These are phyloP conservation scores for Artemia sinica DNA, from an alignment of 2,888 invertebrate species.

Conservation along the genomic window DNA sequence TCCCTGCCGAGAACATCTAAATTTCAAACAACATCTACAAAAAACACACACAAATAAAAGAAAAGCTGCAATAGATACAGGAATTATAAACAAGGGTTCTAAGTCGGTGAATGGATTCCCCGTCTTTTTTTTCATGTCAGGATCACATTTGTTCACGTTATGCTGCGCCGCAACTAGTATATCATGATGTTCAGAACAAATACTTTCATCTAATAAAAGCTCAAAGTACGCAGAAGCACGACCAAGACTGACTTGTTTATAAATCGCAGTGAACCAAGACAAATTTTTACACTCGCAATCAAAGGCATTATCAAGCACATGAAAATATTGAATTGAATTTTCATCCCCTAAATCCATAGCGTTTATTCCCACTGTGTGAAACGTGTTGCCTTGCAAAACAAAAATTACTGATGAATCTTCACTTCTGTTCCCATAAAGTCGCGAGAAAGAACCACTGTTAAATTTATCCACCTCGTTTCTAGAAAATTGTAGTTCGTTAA, in stretches of 20 bases:
- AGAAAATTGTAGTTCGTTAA: background rate
- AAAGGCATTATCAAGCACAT: constrained; percentile 11
- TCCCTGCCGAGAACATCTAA: background rate
- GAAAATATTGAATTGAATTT: background rate
- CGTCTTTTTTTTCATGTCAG: background rate
- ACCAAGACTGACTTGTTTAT: background rate
- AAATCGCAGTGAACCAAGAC: background rate
- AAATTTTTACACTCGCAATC: constrained; percentile 11
- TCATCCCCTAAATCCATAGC: background rate
- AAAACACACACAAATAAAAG: background rate
- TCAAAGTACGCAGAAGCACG: background rate
- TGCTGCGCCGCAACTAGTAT: background rate
- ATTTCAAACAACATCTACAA: constrained; percentile 8
- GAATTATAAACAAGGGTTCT: constrained; percentile 1
- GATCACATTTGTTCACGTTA: background rate
- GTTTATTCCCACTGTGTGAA: constrained; percentile 1
- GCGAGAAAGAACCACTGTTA: background rate
- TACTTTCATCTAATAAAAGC: constrained; percentile 3
- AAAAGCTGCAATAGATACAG: background rate
- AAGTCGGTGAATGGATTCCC: background rate
- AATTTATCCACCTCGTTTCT: background rate
- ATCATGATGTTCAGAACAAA: constrained; percentile 2
- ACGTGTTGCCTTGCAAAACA: background rate
- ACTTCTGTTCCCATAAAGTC: background rate
- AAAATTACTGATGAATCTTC: background rate